Evolutionary conservation across 2,113 vertebrate genomes (phyloP).

Genomic region (Motacilla alba): DNA sequence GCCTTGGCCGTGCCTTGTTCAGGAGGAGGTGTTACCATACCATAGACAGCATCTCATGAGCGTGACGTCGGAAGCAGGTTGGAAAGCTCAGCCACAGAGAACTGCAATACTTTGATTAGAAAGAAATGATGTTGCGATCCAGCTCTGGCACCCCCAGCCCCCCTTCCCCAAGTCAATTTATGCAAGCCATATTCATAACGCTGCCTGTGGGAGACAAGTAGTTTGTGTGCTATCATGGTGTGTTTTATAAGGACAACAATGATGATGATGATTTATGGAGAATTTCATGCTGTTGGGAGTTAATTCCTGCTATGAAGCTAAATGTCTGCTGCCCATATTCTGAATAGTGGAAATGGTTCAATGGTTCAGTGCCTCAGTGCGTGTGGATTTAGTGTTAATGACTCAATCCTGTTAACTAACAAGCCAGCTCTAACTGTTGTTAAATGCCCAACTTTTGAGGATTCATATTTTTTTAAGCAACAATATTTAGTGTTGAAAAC

Average conservation of each 20-base stretch:
- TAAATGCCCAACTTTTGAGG: constrained; percentile 59
- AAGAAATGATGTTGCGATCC: constrained; percentile 17
- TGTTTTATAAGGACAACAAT: constrained; percentile 7
- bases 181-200: constrained; percentile 21
- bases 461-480: constrained; percentile 73
- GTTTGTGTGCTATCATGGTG: constrained; percentile 22
- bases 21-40: neutral
- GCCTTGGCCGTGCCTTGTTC: neutral
- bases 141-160: neutral
- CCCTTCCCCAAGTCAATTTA: neutral
- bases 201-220: constrained; percentile 41
- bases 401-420: constrained; percentile 66
- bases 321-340: constrained; percentile 26
- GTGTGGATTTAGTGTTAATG: constrained; percentile 48
- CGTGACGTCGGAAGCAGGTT: neutral
- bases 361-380: constrained; percentile 49
- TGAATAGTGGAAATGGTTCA: constrained; percentile 42
- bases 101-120: neutral
- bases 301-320: constrained; percentile 28
- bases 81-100: constrained; percentile 3
- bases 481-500: constrained; percentile 63
- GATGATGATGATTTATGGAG: constrained; percentile 15
- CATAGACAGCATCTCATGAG: neutral
- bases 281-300: constrained; percentile 22
- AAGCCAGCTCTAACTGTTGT: constrained; percentile 64